These are phyloP conservation scores for Syrrhaptes paradoxus DNA, from an alignment of 2,113 vertebrate genomes.

Conservation along the genomic window DNA sequence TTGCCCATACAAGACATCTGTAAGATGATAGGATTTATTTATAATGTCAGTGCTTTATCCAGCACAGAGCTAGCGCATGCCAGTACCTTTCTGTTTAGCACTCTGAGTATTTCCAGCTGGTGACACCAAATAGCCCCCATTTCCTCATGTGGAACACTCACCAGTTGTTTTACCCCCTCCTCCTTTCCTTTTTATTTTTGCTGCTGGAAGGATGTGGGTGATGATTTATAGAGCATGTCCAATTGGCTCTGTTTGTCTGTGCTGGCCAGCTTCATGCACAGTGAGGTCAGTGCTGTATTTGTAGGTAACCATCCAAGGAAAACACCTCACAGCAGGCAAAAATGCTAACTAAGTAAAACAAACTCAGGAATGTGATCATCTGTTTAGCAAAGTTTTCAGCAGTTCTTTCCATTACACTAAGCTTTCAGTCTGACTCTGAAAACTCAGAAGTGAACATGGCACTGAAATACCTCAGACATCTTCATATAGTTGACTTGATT, in stretches of 20 bases:
- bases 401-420: conserved; percentile 12
- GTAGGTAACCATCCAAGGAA: conserved; percentile 75
- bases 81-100: conserved; percentile 73
- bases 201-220: conserved; percentile 76
- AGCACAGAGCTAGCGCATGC: neutral
- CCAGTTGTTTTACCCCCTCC: conserved; percentile 62
- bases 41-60: neutral
- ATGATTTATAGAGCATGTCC: conserved; percentile 81
- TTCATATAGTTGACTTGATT: neutral
- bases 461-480: neutral
- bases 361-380: conserved; percentile 64
- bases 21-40: conserved; percentile 21
- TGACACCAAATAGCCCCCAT: conserved; percentile 74
- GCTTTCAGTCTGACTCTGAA: neutral
- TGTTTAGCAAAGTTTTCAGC: conserved; percentile 69
- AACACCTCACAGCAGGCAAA: conserved; percentile 74
- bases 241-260: conserved; percentile 75
- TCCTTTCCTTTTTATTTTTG: conserved; percentile 60
- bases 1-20: neutral
- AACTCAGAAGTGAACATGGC: neutral
- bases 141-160: conserved; percentile 74
- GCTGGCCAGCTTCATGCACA: conserved; percentile 51
- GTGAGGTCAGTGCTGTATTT: conserved; percentile 68
- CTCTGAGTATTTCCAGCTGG: conserved; percentile 86
- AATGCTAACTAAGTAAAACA: conserved; percentile 75